Evolutionary conservation across 2,797 vertebrate species (phyloP), one percentile per base, ranked within the genome.

Genomic region (Sparidentex hasta): DNA sequence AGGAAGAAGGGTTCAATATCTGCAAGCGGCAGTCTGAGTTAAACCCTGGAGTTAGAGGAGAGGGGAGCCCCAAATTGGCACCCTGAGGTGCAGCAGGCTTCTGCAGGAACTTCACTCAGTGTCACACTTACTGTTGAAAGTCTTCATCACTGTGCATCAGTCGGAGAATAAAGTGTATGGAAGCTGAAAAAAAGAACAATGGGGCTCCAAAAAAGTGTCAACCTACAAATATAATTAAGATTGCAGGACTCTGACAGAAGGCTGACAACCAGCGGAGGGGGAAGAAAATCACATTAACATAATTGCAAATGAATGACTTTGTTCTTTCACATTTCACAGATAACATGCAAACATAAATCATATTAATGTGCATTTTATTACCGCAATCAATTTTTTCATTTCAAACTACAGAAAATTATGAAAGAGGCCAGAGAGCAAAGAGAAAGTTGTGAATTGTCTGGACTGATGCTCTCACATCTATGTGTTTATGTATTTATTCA

Each of bases 1-100:
- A 62, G 38, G 46, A 71, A 66, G 80, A 65, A 58, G 65, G 33
- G 43, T 74, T 76, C 64, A 51, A 7, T 69, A 76, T 74, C 66
- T 66, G 68, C 16, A 55, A 81, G 78, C 48, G 64, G 68, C 44
- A 29, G 44, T 21, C 12, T 5, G 27, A 68, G 54, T 25, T 75
- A n/a, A 57, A 63, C 12, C 65, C 74, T 62, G 27, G 55, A 41
- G 52, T 66, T 17, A 27, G 38, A 58, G 56, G 43, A 51, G 46
- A 76, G 20, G 2, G 8, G 7, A 82, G 66, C 1, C 33, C 1
- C 9, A 61, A 67, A 56, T 23, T 23, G 51, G 47, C 68, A 18
- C 29, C 41, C 27, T 43, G 62, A 65, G 54, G 65, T 73, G 71
- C 43, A 23, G 59, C 44, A 41, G 68, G 64, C 56, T 57, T 18